phyloP scores from a whole-genome alignment of 2,797 vertebrate genomes.

The Cyprinodon diabolis region DNA sequence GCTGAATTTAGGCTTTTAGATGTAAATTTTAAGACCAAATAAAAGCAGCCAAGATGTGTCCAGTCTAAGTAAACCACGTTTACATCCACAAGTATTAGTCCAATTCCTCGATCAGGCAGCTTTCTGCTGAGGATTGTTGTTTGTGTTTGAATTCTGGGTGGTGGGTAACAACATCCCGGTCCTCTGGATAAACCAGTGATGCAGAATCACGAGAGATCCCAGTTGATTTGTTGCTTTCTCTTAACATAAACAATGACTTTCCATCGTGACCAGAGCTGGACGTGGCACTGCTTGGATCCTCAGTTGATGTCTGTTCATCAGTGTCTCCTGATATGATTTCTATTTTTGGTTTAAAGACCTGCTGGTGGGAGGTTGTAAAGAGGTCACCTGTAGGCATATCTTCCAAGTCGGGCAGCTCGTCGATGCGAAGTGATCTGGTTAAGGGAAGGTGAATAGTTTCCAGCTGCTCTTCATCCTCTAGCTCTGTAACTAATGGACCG shows the following conservation, averaged over 20 bases:
- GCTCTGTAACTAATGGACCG: slow-evolving; percentile 66
- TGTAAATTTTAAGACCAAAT: background rate
- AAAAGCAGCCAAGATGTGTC: background rate
- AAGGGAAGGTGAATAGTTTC: slow-evolving; percentile 65
- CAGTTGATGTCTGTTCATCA: slow-evolving; percentile 50
- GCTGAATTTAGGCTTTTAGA: background rate
- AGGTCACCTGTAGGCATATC: slow-evolving; percentile 74
- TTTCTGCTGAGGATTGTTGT: slow-evolving; percentile 13
- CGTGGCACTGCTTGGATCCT: slow-evolving; percentile 32
- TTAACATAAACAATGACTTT: slow-evolving; percentile 32
- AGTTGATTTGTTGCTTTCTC: slow-evolving; percentile 13
- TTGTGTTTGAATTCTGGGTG: slow-evolving; percentile 8
- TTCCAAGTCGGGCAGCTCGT: slow-evolving; percentile 92
- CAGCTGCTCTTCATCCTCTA: slow-evolving; percentile 62
- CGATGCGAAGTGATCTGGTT: slow-evolving; percentile 67
- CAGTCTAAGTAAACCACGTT: background rate
- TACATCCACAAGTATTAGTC: slow-evolving; percentile 55
- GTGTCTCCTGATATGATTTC: slow-evolving; percentile 78
- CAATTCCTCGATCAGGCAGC: slow-evolving; percentile 76
- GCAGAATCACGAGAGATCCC: slow-evolving; percentile 10
- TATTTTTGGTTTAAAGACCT: slow-evolving; percentile 76
- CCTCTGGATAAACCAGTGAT: slow-evolving; percentile 32
- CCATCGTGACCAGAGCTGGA: background rate
- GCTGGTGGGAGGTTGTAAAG: slow-evolving; percentile 50
- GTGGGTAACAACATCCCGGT: background rate